Evolutionary conservation across 2,797 vertebrate species (phyloP).

Genomic region (Peromyscus eremicus): DNA sequence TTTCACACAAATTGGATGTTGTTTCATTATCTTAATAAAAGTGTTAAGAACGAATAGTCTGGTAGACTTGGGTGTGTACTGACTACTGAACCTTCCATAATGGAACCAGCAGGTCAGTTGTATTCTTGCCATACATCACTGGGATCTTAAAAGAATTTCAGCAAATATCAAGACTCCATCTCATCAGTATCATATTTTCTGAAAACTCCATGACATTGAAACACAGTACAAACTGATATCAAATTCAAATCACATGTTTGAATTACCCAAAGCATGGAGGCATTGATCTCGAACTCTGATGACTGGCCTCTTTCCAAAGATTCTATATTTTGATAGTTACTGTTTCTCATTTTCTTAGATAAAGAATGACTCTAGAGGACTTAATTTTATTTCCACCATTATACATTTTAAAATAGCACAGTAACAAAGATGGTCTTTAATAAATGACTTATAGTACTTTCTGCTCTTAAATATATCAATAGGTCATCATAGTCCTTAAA

Average conservation of each 20-base stretch:
- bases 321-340: not conserved
- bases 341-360: not conserved
- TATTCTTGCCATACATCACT: not conserved
- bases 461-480: slow-evolving; percentile 39
- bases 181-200: not conserved
- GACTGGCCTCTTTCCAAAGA: not conserved
- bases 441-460: not conserved
- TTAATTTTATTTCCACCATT: not conserved
- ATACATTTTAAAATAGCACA: not conserved
- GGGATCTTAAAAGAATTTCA: not conserved
- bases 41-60: not conserved
- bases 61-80: not conserved
- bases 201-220: slow-evolving; percentile 7
- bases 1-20: not conserved
- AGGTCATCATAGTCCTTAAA: slow-evolving; percentile 21
- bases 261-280: not conserved
- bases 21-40: not conserved
- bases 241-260: not conserved
- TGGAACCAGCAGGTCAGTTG: not conserved
- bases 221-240: not conserved
- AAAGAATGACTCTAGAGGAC: not conserved
- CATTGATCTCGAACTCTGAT: not conserved
- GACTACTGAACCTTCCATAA: not conserved
- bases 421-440: not conserved
- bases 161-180: not conserved